Evolutionary conservation across 2,888 invertebrate species (phyloP).

Genomic region (Chirona hameri): DNA sequence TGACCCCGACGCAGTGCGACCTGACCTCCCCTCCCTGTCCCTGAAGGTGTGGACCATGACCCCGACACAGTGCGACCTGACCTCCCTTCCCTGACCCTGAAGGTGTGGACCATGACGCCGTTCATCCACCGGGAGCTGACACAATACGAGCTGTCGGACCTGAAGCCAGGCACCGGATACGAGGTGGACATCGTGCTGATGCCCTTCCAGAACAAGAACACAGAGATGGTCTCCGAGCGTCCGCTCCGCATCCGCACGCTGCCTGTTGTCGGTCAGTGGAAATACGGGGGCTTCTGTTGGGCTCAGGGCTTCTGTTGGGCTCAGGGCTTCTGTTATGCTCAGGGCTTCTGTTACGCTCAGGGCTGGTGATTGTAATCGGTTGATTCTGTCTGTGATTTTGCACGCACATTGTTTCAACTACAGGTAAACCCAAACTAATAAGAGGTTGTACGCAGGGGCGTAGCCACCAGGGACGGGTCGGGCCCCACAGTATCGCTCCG

Average conservation of each 20-base stretch:
- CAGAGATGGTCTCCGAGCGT: slow-evolving; percentile 69
- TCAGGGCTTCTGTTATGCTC: too few species aligned
- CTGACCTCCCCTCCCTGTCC: slow-evolving; percentile 63
- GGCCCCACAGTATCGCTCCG: too few species aligned
- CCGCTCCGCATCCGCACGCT: slow-evolving; percentile 67
- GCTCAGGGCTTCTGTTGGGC: too few species aligned
- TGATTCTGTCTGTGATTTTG: too few species aligned
- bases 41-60: slow-evolving; percentile 70
- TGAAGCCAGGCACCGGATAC: slow-evolving; percentile 73
- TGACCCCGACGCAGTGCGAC: slow-evolving; percentile 80
- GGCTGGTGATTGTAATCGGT: too few species aligned
- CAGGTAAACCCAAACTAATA: too few species aligned
- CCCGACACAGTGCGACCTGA: too few species aligned
- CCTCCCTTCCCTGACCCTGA: slow-evolving; percentile 59
- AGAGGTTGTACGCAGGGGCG: too few species aligned
- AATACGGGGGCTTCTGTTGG: too few species aligned
- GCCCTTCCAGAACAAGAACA: slow-evolving; percentile 69
- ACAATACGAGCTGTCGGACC: slow-evolving; percentile 68
- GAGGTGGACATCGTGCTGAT: slow-evolving; percentile 79
- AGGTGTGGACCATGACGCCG: slow-evolving; percentile 76
- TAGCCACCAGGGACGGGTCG: too few species aligned
- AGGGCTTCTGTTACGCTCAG: too few species aligned
- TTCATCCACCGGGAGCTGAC: slow-evolving; percentile 77
- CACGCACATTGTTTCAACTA: too few species aligned
- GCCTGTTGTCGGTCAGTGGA: slow-evolving; percentile 57